These are phyloP conservation scores for Hucho hucho DNA, from an alignment of 2,113 vertebrate species.

Conservation along the genomic window DNA sequence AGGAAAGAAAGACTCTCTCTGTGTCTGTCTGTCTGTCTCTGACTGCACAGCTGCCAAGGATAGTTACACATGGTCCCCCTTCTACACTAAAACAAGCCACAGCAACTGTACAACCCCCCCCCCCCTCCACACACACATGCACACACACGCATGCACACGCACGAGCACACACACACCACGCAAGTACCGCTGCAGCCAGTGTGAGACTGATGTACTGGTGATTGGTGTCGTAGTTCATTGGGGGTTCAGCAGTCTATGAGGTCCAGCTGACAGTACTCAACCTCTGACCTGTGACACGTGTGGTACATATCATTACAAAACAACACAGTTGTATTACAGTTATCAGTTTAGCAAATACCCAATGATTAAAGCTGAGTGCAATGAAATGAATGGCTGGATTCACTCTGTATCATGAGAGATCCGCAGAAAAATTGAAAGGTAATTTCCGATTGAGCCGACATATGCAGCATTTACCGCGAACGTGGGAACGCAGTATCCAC, in stretches of 20 bases:
- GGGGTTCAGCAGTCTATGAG: neutral
- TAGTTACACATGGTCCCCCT: slow-evolving; percentile 19
- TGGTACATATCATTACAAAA: slow-evolving; percentile 46
- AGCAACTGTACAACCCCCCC: slow-evolving; percentile 16
- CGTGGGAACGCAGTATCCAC: no score
- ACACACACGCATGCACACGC: neutral
- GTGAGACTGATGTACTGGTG: no score
- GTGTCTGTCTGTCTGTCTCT: neutral
- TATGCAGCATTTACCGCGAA: no score
- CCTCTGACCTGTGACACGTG: slow-evolving; percentile 37
- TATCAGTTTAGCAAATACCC: slow-evolving; percentile 28
- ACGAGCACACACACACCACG: neutral
- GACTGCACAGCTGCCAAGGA: slow-evolving; percentile 35
- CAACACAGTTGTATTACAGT: slow-evolving; percentile 15
- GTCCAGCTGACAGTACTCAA: slow-evolving; percentile 46
- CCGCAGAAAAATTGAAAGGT: no score
- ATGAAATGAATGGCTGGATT: slow-evolving; percentile 34
- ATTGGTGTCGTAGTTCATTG: slow-evolving; percentile 78
- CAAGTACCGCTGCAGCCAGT: neutral
- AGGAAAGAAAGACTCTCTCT: no score
- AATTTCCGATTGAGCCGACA: no score
- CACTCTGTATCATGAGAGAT: no score
- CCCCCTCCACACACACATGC: neutral
- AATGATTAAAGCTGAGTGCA: slow-evolving; percentile 40
- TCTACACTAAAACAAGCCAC: slow-evolving; percentile 9